Conservation (phyloP, 2,113 vertebrate species). For the Vulpes lagopus region DNA sequence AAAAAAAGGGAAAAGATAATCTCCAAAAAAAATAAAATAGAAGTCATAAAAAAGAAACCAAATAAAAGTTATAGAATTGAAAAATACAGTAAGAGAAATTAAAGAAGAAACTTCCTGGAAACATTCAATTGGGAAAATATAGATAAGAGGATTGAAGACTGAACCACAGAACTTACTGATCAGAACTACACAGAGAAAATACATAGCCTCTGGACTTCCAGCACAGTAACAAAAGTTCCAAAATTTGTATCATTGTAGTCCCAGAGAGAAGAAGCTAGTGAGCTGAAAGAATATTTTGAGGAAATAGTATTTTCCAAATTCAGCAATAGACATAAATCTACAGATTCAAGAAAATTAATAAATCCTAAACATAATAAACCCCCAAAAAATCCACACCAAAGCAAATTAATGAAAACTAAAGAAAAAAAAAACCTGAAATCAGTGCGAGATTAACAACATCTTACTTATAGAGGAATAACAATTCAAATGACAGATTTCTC, state of each 20-base stretch:
- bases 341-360: neutral
- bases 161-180: neutral
- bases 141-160: neutral
- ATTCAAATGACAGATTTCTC: conserved; percentile 34
- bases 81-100: neutral
- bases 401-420: neutral
- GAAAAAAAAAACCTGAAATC: neutral
- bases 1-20: neutral
- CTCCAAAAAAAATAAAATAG: neutral
- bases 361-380: neutral
- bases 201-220: neutral
- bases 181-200: neutral
- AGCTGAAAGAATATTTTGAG: neutral
- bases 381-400: neutral
- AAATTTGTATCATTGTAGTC: neutral
- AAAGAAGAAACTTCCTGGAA: neutral
- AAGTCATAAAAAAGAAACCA: neutral
- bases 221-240: neutral
- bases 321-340: neutral
- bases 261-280: neutral
- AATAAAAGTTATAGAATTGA: neutral
- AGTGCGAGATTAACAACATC: neutral
- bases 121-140: neutral
- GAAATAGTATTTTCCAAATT: neutral
- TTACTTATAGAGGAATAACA: neutral